Conservation (phyloP, 1,140 invertebrate species). For the Lysiphlebus fabarum region DNA sequence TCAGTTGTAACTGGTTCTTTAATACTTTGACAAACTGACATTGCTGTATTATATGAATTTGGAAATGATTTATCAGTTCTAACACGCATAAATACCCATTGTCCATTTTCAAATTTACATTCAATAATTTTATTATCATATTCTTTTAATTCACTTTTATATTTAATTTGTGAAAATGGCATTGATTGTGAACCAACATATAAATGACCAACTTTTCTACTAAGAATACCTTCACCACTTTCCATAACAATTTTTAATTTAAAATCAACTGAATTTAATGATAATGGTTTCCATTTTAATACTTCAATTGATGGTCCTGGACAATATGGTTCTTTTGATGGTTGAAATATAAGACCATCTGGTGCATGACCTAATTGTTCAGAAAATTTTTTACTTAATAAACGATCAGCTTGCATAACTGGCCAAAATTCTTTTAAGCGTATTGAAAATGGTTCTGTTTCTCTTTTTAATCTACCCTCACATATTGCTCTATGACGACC, state of each 20-base stretch:
- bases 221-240: slow-evolving; percentile 69
- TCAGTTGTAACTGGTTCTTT: slow-evolving; percentile 78
- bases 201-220: slow-evolving; percentile 71
- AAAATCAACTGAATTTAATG: slow-evolving; percentile 95
- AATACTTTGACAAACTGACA: slow-evolving; percentile 69
- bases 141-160: slow-evolving; percentile 68
- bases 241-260: slow-evolving; percentile 77
- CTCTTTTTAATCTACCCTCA: slow-evolving; percentile 70
- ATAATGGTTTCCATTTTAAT: slow-evolving; percentile 96
- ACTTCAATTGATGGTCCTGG: slow-evolving; percentile 78
- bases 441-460: slow-evolving; percentile 82
- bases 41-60: slow-evolving; percentile 81
- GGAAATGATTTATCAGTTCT: slow-evolving; percentile 96
- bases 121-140: slow-evolving; percentile 95
- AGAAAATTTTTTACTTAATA: slow-evolving; percentile 84
- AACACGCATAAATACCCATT: slow-evolving; percentile 95
- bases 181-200: slow-evolving; percentile 71
- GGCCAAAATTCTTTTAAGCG: slow-evolving; percentile 88
- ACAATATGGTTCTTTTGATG: slow-evolving; percentile 80
- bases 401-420: slow-evolving; percentile 62
- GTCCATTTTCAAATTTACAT: slow-evolving; percentile 73
- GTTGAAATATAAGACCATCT: slow-evolving; percentile 98
- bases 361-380: slow-evolving; percentile 87
- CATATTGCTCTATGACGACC: slow-evolving; percentile 70
- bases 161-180: slow-evolving; percentile 75